Percentiles rank a stretch among this genome's conserved stretches.
phyloP scores from a whole-genome alignment of 2,797 vertebrate genomes.

The Craterocephalus amniculus region DNA sequence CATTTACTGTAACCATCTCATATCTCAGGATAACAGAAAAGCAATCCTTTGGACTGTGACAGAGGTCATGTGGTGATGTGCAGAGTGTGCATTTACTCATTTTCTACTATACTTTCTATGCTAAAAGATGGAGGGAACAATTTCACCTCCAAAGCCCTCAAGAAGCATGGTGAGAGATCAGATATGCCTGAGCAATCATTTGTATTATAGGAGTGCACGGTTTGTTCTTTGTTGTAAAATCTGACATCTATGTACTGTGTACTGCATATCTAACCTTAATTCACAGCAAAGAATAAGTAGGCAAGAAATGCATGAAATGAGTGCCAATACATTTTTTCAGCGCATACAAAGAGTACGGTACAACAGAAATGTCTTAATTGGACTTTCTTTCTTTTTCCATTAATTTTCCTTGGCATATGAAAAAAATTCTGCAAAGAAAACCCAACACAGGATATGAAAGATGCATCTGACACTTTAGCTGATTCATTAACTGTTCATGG shows the following conservation, averaged over 20 bases:
- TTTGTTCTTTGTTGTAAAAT: conserved; percentile 21
- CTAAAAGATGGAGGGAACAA: conserved; percentile 25
- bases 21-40: conserved; percentile 48
- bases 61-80: conserved; percentile 30
- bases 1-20: conserved; percentile 50
- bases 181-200: conserved; percentile 11
- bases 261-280: not conserved
- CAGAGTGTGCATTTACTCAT: conserved; percentile 8
- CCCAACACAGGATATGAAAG: not conserved
- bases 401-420: too few species aligned
- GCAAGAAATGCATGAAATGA: not conserved
- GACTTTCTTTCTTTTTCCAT: too few species aligned
- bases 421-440: not conserved
- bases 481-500: not conserved
- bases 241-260: conserved; percentile 9
- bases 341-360: not conserved
- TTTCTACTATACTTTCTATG: conserved; percentile 17
- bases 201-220: not conserved
- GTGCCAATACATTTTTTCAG: not conserved
- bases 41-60: conserved; percentile 37
- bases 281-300: not conserved
- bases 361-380: not conserved
- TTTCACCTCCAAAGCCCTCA: conserved; percentile 4
- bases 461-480: not conserved
- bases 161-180: conserved; percentile 30